Percentiles rank a stretch among this genome's conserved stretches.
These are phyloP conservation scores for Onthophagus taurus DNA, from an alignment of 1,140 invertebrate genomes.

Conservation along the genomic window DNA sequence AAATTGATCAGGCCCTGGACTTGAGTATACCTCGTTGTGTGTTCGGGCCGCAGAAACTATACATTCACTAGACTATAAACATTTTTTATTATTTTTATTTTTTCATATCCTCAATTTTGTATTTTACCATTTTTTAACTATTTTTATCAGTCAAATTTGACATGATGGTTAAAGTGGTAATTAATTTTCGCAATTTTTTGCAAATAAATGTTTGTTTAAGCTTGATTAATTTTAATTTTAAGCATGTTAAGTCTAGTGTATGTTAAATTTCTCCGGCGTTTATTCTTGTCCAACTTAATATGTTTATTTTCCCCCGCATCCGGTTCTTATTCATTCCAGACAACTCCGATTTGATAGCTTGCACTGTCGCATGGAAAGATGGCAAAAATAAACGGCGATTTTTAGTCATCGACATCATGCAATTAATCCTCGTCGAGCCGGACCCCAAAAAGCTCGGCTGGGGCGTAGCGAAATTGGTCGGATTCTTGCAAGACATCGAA, in stretches of 20 bases:
- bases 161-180: too few relatives aligned
- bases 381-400: conserved; percentile 84
- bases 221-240: neutral
- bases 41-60: conserved; percentile 30
- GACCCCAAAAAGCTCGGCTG: conserved; percentile 87
- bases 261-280: conserved; percentile 17
- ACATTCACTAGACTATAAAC: conserved; percentile 27
- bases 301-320: conserved; percentile 7
- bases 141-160: neutral
- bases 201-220: neutral
- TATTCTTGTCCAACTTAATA: neutral
- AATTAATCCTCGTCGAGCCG: conserved; percentile 94
- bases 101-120: conserved; percentile 1
- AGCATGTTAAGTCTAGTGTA: conserved; percentile 12
- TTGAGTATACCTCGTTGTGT: conserved; percentile 64
- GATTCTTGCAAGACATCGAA: conserved; percentile 74
- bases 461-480: conserved; percentile 93
- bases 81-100: neutral
- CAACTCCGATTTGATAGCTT: conserved; percentile 94
- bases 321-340: too few relatives aligned
- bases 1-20: conserved; percentile 86
- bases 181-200: too few relatives aligned
- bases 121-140: conserved; percentile 1
- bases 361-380: conserved; percentile 84
- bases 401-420: conserved; percentile 87